Evolutionary conservation across 2,797 vertebrate genomes (phyloP).

Genomic region (Sebastes hubbsi): DNA sequence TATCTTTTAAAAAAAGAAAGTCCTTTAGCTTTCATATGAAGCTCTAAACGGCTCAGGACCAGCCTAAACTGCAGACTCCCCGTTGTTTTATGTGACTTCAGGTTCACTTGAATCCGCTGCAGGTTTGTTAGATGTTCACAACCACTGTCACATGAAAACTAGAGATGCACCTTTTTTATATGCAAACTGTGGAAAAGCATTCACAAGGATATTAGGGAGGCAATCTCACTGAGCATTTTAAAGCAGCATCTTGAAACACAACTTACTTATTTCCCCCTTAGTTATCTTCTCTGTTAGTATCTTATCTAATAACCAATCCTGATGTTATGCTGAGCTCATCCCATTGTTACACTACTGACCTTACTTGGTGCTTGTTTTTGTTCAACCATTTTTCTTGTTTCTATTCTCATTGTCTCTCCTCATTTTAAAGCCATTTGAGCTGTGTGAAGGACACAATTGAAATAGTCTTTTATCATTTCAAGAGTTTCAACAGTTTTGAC

Average conservation of each 20-base stretch:
- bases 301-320: not conserved
- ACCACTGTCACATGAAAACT: not conserved
- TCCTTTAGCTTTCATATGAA: not conserved
- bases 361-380: not conserved
- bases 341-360: not conserved
- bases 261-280: not conserved
- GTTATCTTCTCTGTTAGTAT: not conserved
- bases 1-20: not conserved
- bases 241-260: not conserved
- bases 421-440: not conserved
- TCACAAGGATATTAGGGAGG: not conserved
- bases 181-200: not conserved
- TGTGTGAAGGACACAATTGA: not conserved
- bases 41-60: slow-evolving; percentile 1
- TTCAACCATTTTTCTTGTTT: not conserved
- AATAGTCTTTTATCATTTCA: not conserved
- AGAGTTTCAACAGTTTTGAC: not conserved
- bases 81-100: slow-evolving; percentile 5
- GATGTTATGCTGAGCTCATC: not conserved
- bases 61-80: not conserved
- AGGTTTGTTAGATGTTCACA: slow-evolving; percentile 9
- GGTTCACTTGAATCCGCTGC: slow-evolving; percentile 2
- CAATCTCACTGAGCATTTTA: not conserved
- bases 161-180: slow-evolving; percentile 16
- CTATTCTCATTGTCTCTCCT: not conserved